Evolutionary conservation across 2,797 vertebrate genomes (phyloP).

Genomic region (Glossophaga mutica): DNA sequence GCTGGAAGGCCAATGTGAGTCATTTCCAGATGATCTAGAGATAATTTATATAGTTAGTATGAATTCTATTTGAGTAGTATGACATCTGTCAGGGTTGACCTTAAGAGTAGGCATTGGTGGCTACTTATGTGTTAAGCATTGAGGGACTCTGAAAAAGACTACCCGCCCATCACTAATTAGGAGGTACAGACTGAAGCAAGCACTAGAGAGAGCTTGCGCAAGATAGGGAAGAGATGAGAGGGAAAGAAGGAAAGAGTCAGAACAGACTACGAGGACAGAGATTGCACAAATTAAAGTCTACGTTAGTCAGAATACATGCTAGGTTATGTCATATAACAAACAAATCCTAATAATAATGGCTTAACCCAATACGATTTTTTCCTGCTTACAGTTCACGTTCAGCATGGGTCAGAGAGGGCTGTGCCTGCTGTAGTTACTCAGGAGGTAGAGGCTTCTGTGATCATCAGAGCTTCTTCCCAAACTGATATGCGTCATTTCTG

Average conservation of each 20-base stretch:
- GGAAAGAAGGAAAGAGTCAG: neutral
- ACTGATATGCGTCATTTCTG: neutral
- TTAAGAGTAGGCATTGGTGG: neutral
- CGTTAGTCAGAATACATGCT: neutral
- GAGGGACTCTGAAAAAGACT: neutral
- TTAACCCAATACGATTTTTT: neutral
- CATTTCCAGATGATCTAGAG: conserved; percentile 63
- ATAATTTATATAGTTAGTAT: conserved; percentile 26
- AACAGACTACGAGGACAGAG: neutral
- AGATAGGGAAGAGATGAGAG: neutral
- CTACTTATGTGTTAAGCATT: neutral
- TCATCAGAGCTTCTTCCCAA: neutral
- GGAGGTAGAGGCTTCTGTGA: neutral
- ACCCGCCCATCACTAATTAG: neutral
- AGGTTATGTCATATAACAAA: neutral
- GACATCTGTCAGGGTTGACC: conserved; percentile 27
- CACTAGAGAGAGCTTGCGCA: neutral
- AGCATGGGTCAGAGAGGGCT: neutral
- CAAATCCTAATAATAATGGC: neutral
- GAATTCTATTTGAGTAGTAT: conserved; percentile 50
- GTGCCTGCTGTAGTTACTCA: neutral
- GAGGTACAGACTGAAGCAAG: neutral
- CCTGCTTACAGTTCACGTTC: neutral
- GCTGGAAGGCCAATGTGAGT: conserved; percentile 67
- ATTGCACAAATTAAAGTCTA: neutral